phyloP scores from a whole-genome alignment of 37 sponge, comb jelly and placozoan genomes.

The Diacarnus erythraeanus region DNA sequence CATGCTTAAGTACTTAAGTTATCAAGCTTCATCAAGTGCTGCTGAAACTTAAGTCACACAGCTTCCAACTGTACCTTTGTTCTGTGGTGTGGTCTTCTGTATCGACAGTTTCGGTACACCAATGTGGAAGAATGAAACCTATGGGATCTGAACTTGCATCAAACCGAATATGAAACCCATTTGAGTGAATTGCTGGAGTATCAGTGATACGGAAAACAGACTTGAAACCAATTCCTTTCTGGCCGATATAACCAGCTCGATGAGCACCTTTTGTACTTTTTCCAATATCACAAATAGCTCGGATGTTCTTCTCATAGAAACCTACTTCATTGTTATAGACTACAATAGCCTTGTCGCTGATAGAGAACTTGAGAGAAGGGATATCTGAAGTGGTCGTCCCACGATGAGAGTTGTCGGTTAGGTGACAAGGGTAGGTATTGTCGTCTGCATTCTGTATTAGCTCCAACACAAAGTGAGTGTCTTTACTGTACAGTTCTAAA shows the following conservation, averaged over 20 bases:
- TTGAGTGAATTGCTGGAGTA: constrained; percentile 63
- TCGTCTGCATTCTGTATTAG: constrained; percentile 78
- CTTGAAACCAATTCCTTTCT: constrained; percentile 80
- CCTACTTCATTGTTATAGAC: constrained; percentile 74
- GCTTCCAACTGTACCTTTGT: neutral
- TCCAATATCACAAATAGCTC: constrained; percentile 71
- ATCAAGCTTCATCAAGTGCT: too few species aligned
- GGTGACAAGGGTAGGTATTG: constrained; percentile 35
- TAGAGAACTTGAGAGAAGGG: constrained; percentile 56
- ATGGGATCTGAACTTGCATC: constrained; percentile 58
- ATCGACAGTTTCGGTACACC: constrained; percentile 15
- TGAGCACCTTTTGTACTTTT: constrained; percentile 59
- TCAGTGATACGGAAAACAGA: constrained; percentile 70
- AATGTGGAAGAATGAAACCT: constrained; percentile 71
- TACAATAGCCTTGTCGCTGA: constrained; percentile 2
- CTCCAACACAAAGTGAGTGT: constrained; percentile 80
- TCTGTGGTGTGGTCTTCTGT: neutral
- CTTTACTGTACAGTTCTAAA: constrained; percentile 68
- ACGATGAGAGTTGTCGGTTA: neutral
- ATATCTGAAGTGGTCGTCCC: neutral
- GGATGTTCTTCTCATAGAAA: constrained; percentile 60
- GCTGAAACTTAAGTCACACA: too few species aligned
- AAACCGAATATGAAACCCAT: constrained; percentile 54
- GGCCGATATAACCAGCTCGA: constrained; percentile 69
- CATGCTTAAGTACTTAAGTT: too few species aligned